Conservation (phyloP, 2,888 invertebrate species). For the Pterobdella sp. region DNA sequence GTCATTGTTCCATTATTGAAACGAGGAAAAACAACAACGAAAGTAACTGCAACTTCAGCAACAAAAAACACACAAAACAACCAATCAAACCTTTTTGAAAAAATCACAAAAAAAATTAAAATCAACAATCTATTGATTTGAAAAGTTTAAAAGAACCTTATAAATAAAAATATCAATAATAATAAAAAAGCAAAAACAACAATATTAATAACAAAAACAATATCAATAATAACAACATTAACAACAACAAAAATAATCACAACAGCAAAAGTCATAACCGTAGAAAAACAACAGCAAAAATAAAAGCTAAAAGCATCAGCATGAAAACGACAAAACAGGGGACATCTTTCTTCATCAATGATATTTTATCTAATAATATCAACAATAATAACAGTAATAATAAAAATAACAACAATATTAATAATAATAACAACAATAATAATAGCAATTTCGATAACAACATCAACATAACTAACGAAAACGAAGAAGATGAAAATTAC, state of each 20-base stretch:
- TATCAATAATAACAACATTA: not conserved
- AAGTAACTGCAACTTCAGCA: not conserved
- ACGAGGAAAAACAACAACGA: not conserved
- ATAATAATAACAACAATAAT: not conserved
- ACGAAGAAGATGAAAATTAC: not conserved
- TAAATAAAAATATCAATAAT: not conserved
- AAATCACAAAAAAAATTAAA: not conserved
- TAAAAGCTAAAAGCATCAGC: not conserved
- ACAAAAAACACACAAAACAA: not conserved
- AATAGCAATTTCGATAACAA: not conserved
- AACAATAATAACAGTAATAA: not conserved
- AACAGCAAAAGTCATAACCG: no score
- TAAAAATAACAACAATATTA: not conserved
- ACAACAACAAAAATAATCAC: not conserved
- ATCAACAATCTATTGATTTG: not conserved
- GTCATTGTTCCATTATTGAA: no score
- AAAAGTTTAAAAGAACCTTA: not conserved
- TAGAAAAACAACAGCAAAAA: no score
- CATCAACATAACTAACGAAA: constrained; percentile 1
- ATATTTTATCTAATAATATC: not conserved
- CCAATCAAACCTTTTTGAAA: not conserved
- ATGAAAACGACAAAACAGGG: not conserved
- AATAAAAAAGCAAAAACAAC: not conserved
- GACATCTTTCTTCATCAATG: constrained; percentile 8
- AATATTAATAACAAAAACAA: not conserved